Conservation (phyloP, 2,888 invertebrate species). For the Capitulum mitella region DNA sequence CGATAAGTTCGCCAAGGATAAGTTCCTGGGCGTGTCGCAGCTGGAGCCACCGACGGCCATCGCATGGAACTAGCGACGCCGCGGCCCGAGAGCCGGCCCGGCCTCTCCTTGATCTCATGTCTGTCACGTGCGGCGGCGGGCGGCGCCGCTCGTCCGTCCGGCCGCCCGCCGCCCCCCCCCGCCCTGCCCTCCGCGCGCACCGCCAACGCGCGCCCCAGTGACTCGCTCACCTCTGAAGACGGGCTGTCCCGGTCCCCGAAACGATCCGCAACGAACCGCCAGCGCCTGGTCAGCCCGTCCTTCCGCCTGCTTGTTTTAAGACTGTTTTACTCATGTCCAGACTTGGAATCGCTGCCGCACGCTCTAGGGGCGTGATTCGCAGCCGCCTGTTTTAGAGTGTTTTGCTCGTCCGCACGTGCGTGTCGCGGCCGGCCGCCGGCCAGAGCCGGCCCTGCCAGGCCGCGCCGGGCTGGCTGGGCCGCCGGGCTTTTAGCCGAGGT, state of each 20-base stretch:
- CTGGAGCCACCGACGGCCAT: background rate
- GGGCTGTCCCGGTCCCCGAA: too few relatives aligned
- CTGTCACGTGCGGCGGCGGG: background rate
- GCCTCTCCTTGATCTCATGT: background rate
- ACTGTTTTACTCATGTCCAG: background rate
- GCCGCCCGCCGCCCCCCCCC: background rate
- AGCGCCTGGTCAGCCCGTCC: background rate
- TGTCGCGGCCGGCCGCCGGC: background rate
- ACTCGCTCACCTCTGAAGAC: too few relatives aligned
- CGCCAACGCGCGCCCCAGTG: background rate
- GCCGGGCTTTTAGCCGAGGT: background rate
- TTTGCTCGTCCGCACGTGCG: slow-evolving; percentile 10
- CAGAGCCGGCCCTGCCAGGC: background rate
- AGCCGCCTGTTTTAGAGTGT: background rate
- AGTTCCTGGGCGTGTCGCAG: background rate
- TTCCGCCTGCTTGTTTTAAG: background rate
- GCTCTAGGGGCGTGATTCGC: background rate
- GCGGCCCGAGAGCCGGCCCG: background rate
- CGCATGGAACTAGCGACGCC: background rate
- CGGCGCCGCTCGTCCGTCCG: background rate
- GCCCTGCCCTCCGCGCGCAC: background rate
- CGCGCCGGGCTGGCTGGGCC: background rate
- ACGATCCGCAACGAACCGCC: background rate
- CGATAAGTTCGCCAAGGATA: slow-evolving; percentile 21
- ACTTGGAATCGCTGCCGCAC: background rate